phyloP scores from a whole-genome alignment of 2,888 invertebrate genomes.

The Drosophila atripex region DNA sequence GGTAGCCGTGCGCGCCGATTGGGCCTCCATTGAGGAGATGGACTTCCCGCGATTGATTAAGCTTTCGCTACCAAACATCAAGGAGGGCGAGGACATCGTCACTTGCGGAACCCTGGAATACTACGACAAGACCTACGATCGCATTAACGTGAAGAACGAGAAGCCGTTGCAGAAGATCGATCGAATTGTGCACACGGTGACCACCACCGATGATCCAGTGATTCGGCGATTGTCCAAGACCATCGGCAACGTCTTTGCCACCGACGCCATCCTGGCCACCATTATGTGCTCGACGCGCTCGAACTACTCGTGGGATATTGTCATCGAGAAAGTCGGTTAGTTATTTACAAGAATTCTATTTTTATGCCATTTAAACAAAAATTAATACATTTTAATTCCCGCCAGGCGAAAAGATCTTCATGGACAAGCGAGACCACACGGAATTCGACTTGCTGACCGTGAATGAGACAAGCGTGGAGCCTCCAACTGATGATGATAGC shows the following conservation, averaged over 20 bases:
- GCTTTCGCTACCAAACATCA: constrained; percentile 95
- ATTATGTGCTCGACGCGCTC: constrained; percentile 99
- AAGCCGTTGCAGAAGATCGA: constrained; percentile 96
- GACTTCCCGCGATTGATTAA: constrained; percentile 98
- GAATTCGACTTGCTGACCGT: constrained; percentile 98
- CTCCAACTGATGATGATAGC: constrained; percentile 97
- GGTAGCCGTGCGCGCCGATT: constrained; percentile 97
- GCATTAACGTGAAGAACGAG: constrained; percentile 98
- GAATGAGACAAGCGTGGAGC: constrained; percentile 99
- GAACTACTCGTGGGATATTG: constrained; percentile 99
- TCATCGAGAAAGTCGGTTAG: constrained; percentile 95
- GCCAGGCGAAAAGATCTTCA: constrained; percentile 94
- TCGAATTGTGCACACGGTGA: constrained; percentile 97
- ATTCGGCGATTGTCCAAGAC: constrained; percentile 97
- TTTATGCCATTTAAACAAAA: neutral
- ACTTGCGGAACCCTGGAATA: constrained; percentile 97
- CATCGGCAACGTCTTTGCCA: constrained; percentile 98
- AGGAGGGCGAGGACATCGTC: constrained; percentile 92
- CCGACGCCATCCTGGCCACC: constrained; percentile 98
- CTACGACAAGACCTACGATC: constrained; percentile 98
- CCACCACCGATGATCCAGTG: constrained; percentile 98
- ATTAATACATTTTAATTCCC: too few relatives aligned
- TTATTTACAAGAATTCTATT: constrained; percentile 8
- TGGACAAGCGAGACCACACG: constrained; percentile 99
- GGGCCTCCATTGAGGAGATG: constrained; percentile 99